phyloP scores from a whole-genome alignment of 2,113 vertebrate species.

The Apodemus sylvaticus region DNA sequence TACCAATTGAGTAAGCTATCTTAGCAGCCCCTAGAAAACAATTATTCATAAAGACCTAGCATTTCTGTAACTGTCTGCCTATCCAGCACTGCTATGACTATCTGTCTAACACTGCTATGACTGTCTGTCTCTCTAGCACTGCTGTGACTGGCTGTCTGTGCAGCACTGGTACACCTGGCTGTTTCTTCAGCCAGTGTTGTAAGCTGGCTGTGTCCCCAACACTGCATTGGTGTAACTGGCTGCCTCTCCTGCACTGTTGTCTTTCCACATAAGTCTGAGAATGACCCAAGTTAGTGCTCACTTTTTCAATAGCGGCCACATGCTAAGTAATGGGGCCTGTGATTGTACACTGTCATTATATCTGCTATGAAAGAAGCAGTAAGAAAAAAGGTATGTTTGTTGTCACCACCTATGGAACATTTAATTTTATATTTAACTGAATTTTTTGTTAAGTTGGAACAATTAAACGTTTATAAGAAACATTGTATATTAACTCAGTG shows the following conservation, averaged over 20 bases:
- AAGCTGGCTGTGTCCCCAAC: no score
- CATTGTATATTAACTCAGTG: not conserved
- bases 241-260: no score
- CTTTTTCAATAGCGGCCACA: not conserved
- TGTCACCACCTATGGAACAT: not conserved
- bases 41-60: not conserved
- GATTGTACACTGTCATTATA: not conserved
- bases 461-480: not conserved
- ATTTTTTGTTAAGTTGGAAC: not conserved
- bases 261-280: not conserved
- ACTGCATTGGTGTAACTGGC: no score
- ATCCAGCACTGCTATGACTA: not conserved
- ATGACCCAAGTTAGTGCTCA: not conserved
- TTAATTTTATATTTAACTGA: constrained; percentile 40
- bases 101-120: not conserved
- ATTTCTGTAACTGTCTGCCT: not conserved
- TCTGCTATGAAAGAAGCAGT: not conserved
- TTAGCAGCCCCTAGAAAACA: not conserved
- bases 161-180: no score
- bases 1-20: not conserved
- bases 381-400: not conserved
- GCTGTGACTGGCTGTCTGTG: not conserved
- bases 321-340: not conserved
- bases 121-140: not conserved
- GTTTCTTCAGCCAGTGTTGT: no score